Evolutionary conservation across 2,113 vertebrate species (phyloP).

Genomic region (Equus quagga): DNA sequence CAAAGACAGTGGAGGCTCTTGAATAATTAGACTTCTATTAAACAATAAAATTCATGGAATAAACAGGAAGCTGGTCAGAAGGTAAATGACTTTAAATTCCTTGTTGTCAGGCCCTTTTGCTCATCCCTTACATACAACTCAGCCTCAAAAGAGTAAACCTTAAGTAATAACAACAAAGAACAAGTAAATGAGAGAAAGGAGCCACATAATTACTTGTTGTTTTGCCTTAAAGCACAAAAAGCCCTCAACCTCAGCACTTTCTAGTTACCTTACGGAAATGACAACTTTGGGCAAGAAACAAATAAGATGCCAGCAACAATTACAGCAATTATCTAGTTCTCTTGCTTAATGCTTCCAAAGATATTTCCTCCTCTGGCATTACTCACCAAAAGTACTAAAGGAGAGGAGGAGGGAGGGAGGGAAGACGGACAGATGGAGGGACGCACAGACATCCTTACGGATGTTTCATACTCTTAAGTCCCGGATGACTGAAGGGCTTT

Average conservation of each 20-base stretch:
- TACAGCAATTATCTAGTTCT: not conserved
- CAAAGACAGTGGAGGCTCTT: not conserved
- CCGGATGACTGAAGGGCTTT: not conserved
- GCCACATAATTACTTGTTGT: not conserved
- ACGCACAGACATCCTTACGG: not conserved
- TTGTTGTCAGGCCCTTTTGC: not conserved
- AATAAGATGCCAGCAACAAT: not conserved
- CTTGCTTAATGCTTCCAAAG: not conserved
- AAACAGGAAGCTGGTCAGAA: not conserved
- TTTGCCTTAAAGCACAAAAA: not conserved
- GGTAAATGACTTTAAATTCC: constrained; percentile 18
- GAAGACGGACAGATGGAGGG: not conserved
- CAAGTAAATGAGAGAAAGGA: not conserved
- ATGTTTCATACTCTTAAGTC: not conserved
- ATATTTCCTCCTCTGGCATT: not conserved
- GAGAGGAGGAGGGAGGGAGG: not conserved
- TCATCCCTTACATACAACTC: constrained; percentile 47
- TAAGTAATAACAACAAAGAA: not conserved
- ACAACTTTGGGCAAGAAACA: not conserved
- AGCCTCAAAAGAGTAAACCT: not conserved
- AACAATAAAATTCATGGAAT: not conserved
- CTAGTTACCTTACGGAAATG: not conserved
- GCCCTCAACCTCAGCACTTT: not conserved
- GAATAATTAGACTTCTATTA: not conserved
- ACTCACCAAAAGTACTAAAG: not conserved